Evolutionary conservation across 2,888 invertebrate genomes (phyloP), one percentile per base, ranked within the genome.

Genomic region (Cerceris rybyensis): DNA sequence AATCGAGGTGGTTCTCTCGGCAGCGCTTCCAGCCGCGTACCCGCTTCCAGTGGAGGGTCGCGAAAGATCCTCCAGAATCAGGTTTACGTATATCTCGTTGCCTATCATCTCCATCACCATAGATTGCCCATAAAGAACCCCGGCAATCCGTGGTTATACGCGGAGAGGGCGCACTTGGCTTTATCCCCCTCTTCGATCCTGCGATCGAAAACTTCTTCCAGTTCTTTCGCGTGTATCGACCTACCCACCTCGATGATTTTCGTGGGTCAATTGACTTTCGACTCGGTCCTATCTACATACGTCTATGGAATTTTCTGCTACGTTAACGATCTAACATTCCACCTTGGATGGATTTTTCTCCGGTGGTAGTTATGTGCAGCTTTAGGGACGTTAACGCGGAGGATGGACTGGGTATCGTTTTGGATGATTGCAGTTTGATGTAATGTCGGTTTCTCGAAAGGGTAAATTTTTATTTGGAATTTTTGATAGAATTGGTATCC

Each of bases 21-120:
- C 28, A 28, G 28, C 84, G 74, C 75, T 72, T 85, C 70, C 76
- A 75, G 79, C 79, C 78, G 75, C 86, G 69, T 75, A 72, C 84
- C 67, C 72, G 81, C 78, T 70, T 70, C 76, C 57, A 58, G 60
- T 72, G 82, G 82, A 80, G 87, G 85, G 86, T 86, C 85, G 86
- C 84, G 82, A 75, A 80, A 87, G 90, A 91, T 91, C 90, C 90
- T 87, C 84, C 77, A 83, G 89, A 92, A 92, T 92, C 92, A 91
- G 91, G 90, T 92, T 92, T 90, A 91, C 89, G 91, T 92, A 91
- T 92, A 91, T 92, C 91, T 90, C 89, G 88, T 90, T 90, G 91
- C 91, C 91, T 90, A 92, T 92, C 92, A 92, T 92, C 90, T 92
- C 91, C 91, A 92, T 92, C 92, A 92, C 92, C 91, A 91, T 92